These are phyloP conservation scores for Morelia viridis DNA, from an alignment of 2,797 vertebrate genomes.

Conservation along the genomic window DNA sequence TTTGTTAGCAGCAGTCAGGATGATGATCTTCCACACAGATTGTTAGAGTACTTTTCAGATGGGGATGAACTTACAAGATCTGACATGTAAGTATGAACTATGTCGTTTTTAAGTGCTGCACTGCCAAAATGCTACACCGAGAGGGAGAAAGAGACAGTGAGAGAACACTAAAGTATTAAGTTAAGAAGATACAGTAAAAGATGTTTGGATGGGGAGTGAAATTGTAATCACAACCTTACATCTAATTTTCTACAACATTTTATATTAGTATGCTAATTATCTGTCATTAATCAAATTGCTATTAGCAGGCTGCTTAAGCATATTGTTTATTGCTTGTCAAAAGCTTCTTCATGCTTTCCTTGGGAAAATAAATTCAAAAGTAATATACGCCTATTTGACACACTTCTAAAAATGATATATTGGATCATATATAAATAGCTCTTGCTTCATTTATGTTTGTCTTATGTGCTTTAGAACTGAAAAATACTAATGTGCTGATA, in stretches of 20 bases:
- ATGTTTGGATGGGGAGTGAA: not conserved
- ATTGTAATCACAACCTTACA: not conserved
- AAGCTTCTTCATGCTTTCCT: not conserved
- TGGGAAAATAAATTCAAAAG: not conserved
- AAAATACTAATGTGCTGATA: not conserved
- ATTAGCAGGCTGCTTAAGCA: not conserved
- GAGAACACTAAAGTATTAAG: not conserved
- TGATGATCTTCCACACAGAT: conserved; percentile 52
- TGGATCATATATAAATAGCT: not conserved
- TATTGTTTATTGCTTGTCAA: not conserved
- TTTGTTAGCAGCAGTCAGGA: conserved; percentile 48
- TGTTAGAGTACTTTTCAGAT: conserved; percentile 60
- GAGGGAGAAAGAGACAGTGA: no score
- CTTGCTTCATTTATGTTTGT: rapidly evolving
- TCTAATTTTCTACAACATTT: not conserved
- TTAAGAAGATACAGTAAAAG: not conserved
- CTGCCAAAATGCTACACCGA: not conserved
- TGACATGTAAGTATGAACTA: conserved; percentile 56
- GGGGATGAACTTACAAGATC: conserved; percentile 17
- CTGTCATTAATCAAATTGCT: conserved; percentile 6
- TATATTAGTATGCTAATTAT: not conserved
- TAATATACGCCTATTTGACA: not conserved
- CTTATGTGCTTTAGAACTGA: not conserved
- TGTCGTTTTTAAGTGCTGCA: not conserved
- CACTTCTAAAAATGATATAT: not conserved